Conservation (phyloP, 1,140 invertebrate genomes). For the Daktulosphaira vitifoliae region DNA sequence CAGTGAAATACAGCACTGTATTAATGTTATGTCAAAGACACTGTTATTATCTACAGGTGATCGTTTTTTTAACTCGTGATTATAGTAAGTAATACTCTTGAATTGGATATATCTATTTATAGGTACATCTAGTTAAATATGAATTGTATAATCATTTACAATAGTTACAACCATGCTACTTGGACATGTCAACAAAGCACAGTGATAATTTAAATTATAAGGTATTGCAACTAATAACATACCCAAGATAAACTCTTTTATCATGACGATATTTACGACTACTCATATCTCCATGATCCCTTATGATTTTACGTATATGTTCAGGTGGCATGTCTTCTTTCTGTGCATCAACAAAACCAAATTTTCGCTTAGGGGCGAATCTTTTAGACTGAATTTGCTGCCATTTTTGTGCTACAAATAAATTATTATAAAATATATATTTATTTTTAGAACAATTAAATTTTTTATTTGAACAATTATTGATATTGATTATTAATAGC, state of each 20-base stretch:
- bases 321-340: slow-evolving; percentile 99
- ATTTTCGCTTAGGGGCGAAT: slow-evolving; percentile 95
- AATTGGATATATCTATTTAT: too few species aligned
- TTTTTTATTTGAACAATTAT: too few species aligned
- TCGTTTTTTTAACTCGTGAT: too few species aligned
- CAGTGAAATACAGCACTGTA: too few species aligned
- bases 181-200: neutral
- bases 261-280: slow-evolving; percentile 97
- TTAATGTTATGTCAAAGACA: too few species aligned
- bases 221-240: slow-evolving; percentile 37
- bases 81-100: too few species aligned
- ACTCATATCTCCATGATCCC: slow-evolving; percentile 99
- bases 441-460: too few species aligned
- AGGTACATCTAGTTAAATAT: too few species aligned
- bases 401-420: slow-evolving; percentile 81
- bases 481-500: neutral
- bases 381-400: slow-evolving; percentile 95
- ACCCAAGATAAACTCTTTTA: slow-evolving; percentile 96
- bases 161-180: neutral
- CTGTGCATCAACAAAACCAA: slow-evolving; percentile 97
- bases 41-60: too few species aligned
- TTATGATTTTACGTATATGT: slow-evolving; percentile 96
- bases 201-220: neutral
- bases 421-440: slow-evolving; percentile 8
- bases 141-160: neutral